These are phyloP conservation scores for Alcedo quadribrachys DNA, from an alignment of 2,797 vertebrate species.

Conservation along the genomic window DNA sequence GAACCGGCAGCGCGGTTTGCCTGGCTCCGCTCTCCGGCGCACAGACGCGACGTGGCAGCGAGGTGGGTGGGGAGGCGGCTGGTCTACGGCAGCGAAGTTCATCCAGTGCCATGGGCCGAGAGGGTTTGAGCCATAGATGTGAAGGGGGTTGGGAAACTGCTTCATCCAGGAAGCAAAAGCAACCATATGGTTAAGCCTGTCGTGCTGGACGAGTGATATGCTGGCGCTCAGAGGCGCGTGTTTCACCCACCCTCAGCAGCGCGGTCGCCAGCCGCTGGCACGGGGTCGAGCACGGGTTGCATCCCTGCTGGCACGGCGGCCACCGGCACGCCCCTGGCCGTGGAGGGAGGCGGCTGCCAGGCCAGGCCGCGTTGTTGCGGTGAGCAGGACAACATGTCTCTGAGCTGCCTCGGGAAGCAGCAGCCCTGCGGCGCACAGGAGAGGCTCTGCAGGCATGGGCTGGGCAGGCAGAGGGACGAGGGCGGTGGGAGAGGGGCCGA, in stretches of 20 bases:
- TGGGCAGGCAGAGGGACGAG: neutral
- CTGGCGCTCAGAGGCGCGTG: neutral
- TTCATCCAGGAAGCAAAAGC: neutral
- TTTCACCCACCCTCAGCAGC: neutral
- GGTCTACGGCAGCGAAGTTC: neutral
- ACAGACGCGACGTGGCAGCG: neutral
- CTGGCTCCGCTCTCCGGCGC: neutral
- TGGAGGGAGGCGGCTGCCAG: neutral
- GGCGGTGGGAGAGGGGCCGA: neutral
- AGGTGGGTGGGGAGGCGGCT: slow-evolving; percentile 25
- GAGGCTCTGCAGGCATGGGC: neutral
- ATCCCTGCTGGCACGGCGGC: neutral
- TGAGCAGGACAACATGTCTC: neutral
- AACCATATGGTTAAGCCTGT: neutral
- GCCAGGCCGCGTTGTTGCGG: neutral
- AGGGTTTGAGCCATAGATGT: neutral
- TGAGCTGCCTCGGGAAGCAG: neutral
- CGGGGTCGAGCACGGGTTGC: neutral
- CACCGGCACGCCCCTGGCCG: neutral
- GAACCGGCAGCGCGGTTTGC: neutral
- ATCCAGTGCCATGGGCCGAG: neutral
- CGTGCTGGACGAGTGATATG: neutral
- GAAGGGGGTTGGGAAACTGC: neutral
- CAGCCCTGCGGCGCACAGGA: neutral
- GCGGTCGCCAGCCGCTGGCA: neutral